Base-by-base conservation (phyloP, 1,140 invertebrate species). In the Ips typographus region DNA sequence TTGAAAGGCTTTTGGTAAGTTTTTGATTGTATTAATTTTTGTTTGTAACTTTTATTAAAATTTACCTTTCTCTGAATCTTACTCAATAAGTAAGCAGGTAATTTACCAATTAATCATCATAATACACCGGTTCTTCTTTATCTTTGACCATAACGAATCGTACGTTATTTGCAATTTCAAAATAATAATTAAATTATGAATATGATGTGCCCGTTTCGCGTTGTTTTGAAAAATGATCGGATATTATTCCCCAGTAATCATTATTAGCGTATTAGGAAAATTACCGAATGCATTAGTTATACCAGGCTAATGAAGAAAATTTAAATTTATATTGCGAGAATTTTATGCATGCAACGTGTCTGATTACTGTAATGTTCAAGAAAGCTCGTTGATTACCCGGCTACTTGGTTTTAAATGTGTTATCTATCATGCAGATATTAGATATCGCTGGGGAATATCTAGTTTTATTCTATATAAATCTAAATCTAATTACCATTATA, bases 251-350 rank as follows among this genome's bases (percentile, higher is more conserved):
- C 40, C 41, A 40, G 57, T 40, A 59, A 42, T 59, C 57, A 59
- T 59, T 59, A 59, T 59, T 59, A 40, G 38, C 8, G 38, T 59
- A 59, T 59, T 59, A 59, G 38, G 57, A 8, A 59, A 59, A 59
- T 40, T 59, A 59, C 37, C 40, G 57, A 40, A 59, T 42, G 57
- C 57, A 59, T 59, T 59, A 22, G 6, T 36, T 38, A n/a, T 59
- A 40, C 38, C 41, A n/a, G 38, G 38, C 57, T 59, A 59, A 59
- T 59, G 57, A 59, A 42, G 57, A 40, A 42, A 59, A 59, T 59
- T 59, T 59, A 38, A 59, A 59, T 59, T 59, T 59, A 59, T 40
- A 59, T 59, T 59, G 40, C 57, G 53, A 37, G 53, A 55, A 55
- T 55, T 55, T 55, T 55, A 55, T 55, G 22, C 44, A 55, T 55